phyloP scores from a whole-genome alignment of 2,888 invertebrate genomes.

The Argynnis bischoffii region DNA sequence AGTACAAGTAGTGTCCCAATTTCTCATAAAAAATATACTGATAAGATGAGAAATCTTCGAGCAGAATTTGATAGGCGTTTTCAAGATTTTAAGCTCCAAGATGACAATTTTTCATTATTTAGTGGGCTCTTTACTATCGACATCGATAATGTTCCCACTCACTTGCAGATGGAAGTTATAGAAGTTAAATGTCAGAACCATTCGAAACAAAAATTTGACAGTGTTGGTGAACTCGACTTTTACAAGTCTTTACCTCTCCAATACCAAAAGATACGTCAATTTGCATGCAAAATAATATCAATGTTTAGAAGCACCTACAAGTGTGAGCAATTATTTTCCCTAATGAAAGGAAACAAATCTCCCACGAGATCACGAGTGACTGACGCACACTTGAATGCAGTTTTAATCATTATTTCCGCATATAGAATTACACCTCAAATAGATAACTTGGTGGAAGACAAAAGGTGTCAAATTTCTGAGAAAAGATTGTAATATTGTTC shows the following conservation, averaged over 20 bases:
- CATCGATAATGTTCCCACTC: slow-evolving; percentile 2
- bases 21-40: background rate
- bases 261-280: slow-evolving; percentile 3
- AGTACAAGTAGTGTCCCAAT: slow-evolving; percentile 4
- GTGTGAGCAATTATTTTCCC: slow-evolving; percentile 5
- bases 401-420: slow-evolving; percentile 1
- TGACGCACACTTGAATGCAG: slow-evolving; percentile 7
- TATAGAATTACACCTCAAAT: background rate
- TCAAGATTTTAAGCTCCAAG: background rate
- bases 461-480: slow-evolving; percentile 4
- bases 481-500: background rate
- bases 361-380: slow-evolving; percentile 1
- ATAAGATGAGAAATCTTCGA: background rate
- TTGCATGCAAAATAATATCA: slow-evolving; percentile 5
- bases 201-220: slow-evolving; percentile 2
- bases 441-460: background rate
- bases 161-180: slow-evolving; percentile 6
- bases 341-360: slow-evolving; percentile 11
- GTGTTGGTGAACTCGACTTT: slow-evolving; percentile 2
- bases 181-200: background rate
- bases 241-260: slow-evolving; percentile 1
- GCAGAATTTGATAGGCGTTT: slow-evolving; percentile 1
- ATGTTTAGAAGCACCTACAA: background rate
- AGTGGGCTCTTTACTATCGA: background rate
- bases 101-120: slow-evolving; percentile 1